Conservation (phyloP, 2,113 vertebrate species). For the Probosciger aterrimus region DNA sequence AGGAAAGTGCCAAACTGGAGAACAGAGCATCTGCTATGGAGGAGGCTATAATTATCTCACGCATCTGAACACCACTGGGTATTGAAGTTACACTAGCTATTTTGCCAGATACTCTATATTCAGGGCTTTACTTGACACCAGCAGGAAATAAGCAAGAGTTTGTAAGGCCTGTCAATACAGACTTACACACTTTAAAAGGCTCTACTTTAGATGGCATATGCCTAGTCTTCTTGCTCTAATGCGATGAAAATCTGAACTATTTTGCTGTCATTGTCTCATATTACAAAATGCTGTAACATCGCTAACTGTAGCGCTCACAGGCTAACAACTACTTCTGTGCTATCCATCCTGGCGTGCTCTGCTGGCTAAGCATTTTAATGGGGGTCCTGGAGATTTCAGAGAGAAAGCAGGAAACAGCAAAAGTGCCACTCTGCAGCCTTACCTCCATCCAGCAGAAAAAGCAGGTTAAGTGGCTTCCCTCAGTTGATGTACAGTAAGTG, state of each 20-base stretch:
- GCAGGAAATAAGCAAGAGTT: conserved; percentile 36
- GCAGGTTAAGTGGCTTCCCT: not conserved
- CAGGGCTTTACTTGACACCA: conserved; percentile 14
- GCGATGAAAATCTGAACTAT: not conserved
- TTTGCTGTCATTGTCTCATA: not conserved
- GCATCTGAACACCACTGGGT: conserved; percentile 44
- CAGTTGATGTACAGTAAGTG: not conserved
- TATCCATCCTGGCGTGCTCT: not conserved
- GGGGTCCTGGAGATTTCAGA: not conserved
- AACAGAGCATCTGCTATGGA: conserved; percentile 55
- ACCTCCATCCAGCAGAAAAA: not conserved
- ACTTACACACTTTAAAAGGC: not conserved
- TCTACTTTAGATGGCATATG: not conserved
- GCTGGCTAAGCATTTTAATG: not conserved
- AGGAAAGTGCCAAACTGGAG: conserved; percentile 28
- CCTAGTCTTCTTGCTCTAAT: not conserved
- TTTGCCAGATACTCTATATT: conserved; percentile 23
- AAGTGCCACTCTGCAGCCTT: not conserved
- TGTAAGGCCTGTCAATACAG: conserved; percentile 7
- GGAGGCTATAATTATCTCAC: conserved; percentile 44
- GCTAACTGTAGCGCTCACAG: not conserved
- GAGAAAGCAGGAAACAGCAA: not conserved
- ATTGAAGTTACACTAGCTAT: conserved; percentile 11
- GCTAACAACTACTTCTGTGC: not conserved
- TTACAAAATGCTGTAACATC: not conserved